Evolutionary conservation across 2,113 vertebrate genomes (phyloP).

Genomic region (Sylvietta virens): DNA sequence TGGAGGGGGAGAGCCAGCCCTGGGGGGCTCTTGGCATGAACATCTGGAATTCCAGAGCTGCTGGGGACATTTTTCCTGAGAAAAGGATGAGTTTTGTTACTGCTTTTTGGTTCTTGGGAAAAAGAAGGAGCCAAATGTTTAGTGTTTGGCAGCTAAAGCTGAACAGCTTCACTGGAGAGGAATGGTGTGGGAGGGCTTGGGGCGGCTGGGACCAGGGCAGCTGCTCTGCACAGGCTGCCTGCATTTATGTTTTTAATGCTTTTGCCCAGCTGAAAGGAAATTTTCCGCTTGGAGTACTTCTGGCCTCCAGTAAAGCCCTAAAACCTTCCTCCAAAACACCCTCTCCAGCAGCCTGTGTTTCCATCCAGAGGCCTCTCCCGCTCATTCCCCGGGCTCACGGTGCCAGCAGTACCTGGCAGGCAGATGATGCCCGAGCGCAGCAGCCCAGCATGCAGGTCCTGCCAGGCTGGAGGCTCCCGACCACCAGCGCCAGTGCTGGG

Average conservation of each 20-base stretch:
- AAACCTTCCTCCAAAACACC: background rate
- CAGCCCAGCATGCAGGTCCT: conserved; percentile 69
- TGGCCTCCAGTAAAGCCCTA: background rate
- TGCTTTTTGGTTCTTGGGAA: background rate
- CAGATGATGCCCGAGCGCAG: conserved; percentile 76
- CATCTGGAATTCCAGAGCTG: background rate
- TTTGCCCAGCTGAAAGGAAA: background rate
- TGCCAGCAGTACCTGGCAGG: conserved; percentile 79
- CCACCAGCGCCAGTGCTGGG: background rate
- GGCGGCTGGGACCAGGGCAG: background rate
- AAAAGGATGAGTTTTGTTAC: background rate
- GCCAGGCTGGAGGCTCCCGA: conserved; percentile 45
- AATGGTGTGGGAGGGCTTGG: conserved; percentile 54
- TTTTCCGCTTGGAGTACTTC: background rate
- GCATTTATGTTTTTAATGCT: background rate
- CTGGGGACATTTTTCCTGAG: background rate
- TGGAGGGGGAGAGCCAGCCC: background rate
- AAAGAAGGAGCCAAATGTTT: conserved; percentile 22
- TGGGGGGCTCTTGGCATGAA: fast-evolving
- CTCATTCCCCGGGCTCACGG: fast-evolving
- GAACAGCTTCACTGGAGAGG: conserved; percentile 39
- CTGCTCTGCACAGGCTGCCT: background rate
- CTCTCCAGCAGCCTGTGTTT: background rate
- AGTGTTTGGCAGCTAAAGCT: conserved; percentile 15
- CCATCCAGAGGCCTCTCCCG: background rate